phyloP scores from a whole-genome alignment of 1,140 invertebrate genomes.

The Tetranychus cinnabarinus region DNA sequence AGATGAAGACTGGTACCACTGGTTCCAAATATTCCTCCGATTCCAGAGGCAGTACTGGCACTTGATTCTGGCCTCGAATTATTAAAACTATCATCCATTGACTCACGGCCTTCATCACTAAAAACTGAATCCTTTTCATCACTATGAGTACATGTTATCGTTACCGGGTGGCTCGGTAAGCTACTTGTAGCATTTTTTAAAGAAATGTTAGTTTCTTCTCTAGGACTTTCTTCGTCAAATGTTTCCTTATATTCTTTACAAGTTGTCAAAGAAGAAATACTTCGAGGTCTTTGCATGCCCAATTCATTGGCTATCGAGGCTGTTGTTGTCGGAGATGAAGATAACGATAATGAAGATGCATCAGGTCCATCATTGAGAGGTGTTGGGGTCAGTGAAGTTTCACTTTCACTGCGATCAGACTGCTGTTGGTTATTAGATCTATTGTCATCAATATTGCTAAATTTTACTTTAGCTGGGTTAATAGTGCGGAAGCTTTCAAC shows the following conservation, averaged over 20 bases:
- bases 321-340: not conserved
- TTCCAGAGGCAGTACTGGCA: not conserved
- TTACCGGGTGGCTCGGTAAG: not conserved
- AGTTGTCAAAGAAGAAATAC: not conserved
- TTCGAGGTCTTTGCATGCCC: not conserved
- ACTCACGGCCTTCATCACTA: not conserved
- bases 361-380: not conserved
- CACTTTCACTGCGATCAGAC: not conserved
- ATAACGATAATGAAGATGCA: not conserved
- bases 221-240: not conserved
- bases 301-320: not conserved
- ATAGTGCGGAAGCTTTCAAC: conserved; percentile 43
- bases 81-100: not conserved
- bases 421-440: not conserved
- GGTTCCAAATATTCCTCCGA: not conserved
- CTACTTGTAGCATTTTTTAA: not conserved
- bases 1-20: not conserved
- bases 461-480: not conserved
- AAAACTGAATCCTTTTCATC: not conserved
- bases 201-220: not conserved
- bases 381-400: not conserved
- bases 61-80: not conserved
- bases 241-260: not conserved
- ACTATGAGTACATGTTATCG: not conserved
- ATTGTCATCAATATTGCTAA: not conserved